Evolutionary conservation across 2,888 invertebrate genomes (phyloP).

Genomic region (Ornithoptera alexandrae): DNA sequence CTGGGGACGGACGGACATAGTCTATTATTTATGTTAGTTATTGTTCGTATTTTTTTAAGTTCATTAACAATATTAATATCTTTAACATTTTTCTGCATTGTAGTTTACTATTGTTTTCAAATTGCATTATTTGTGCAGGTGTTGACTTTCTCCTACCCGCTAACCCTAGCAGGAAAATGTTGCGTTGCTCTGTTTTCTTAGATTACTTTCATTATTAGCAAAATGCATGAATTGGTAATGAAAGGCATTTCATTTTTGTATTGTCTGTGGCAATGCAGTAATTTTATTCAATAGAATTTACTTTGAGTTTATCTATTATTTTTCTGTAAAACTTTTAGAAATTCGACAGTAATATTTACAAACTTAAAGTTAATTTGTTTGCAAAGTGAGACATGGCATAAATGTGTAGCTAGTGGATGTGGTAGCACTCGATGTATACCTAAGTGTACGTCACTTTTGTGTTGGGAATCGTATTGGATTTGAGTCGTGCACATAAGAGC

Average conservation of each 20-base stretch:
- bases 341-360: conserved; percentile 37
- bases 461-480: conserved; percentile 31
- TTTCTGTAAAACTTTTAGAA: conserved; percentile 29
- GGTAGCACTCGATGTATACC: conserved; percentile 58
- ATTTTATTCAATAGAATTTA: conserved; percentile 40
- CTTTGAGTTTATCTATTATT: conserved; percentile 33
- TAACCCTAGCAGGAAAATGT: conserved; percentile 80
- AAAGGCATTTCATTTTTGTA: conserved; percentile 63
- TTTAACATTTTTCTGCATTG: conserved; percentile 70
- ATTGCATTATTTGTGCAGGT: conserved; percentile 79
- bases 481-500: conserved; percentile 30
- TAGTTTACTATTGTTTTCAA: conserved; percentile 74
- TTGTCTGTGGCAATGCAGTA: conserved; percentile 57
- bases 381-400: conserved; percentile 58
- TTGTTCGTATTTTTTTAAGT: conserved; percentile 46
- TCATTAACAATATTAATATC: conserved; percentile 69
- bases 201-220: conserved; percentile 52
- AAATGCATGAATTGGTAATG: conserved; percentile 66
- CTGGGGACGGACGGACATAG: conserved; percentile 37
- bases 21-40: conserved; percentile 49
- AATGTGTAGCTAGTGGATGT: conserved; percentile 70
- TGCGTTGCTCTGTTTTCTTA: conserved; percentile 71
- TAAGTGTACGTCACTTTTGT: conserved; percentile 29
- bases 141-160: conserved; percentile 77
- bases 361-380: conserved; percentile 68